Base-by-base conservation (phyloP, 2,797 vertebrate species). In the Semaprochilodus insignis region DNA sequence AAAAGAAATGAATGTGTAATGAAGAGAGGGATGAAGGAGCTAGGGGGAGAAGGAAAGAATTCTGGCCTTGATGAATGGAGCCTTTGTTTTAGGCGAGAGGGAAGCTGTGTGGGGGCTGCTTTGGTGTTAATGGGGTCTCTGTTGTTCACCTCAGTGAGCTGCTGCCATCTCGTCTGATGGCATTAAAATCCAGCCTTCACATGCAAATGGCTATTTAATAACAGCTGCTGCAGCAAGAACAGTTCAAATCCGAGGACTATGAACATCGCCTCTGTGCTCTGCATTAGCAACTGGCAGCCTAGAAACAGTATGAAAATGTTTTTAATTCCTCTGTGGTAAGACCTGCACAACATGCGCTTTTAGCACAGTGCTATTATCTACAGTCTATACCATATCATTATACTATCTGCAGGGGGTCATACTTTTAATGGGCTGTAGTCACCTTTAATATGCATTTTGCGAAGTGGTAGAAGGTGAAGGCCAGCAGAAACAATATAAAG, bases 111-210 rank as follows among this genome's bases (percentile, higher is more conserved):
- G 51, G 51, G 52, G 55, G 79, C 54, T 66, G 81, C 81, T 71
- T 73, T 74, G 69, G 74, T 81, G 74, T 85, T 85, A 85, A 88
- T 88, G 83, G 87, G 81, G 80, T 85, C 78, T 80, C 44, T 77
- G 81, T 79, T 85, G 72, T 81, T 84, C 82, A 80, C 83, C 74
- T 81, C 78, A 54, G 44, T 75, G 73, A 77, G 74, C 67, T 81
- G 69, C 73, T 77, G 78, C 73, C 44, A 62, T 80, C 71, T 74
- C n/a, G 55, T 60, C 78, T 71, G 82, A 82, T 71, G 71, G 75
- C 78, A 84, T 76, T 82, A 81, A 83, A 79, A 77, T 75, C 71
- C 65, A 85, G 73, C 69, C 76, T 60, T 81, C 62, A 79, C 80
- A 76, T 85, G 67, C 59, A 84, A 84, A 87, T 74, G 72, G 72